phyloP scores from a whole-genome alignment of 2,888 invertebrate species.

The Lepetodrilus schrolli region DNA sequence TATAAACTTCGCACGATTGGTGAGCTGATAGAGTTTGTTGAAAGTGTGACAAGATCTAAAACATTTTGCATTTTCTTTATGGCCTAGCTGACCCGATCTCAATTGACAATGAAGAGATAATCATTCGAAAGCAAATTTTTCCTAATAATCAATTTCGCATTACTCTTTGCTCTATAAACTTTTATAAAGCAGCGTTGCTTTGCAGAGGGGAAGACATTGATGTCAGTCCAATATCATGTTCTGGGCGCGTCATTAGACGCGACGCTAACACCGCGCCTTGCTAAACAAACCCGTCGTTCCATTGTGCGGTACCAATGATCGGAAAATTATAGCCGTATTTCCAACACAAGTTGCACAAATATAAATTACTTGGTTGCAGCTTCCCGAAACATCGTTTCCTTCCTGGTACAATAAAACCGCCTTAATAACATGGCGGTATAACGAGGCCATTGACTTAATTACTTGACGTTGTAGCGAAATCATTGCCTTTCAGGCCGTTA shows the following conservation, averaged over 20 bases:
- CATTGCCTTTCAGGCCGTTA: neutral
- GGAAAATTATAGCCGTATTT: conserved; percentile 25
- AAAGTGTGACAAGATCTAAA: neutral
- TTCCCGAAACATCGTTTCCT: conserved; percentile 23
- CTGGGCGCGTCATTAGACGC: neutral
- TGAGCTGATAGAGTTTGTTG: neutral
- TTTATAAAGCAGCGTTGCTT: neutral
- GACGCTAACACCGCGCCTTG: neutral
- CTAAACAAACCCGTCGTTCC: conserved; percentile 11
- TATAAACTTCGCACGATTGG: neutral
- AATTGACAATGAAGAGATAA: conserved; percentile 21
- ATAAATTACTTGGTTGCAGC: conserved; percentile 25
- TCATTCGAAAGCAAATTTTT: conserved; percentile 5
- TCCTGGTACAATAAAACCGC: conserved; percentile 1
- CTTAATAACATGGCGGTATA: conserved; percentile 25
- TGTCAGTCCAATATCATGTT: conserved; percentile 8
- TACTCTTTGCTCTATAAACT: conserved; percentile 10
- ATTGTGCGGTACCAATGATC: conserved; percentile 26
- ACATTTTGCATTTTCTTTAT: conserved; percentile 1
- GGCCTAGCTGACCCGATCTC: neutral
- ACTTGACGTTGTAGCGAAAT: too few relatives aligned
- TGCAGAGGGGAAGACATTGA: neutral
- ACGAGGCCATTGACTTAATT: conserved; percentile 7
- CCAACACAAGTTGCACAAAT: conserved; percentile 25
- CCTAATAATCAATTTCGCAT: neutral